Evolutionary conservation across 2,888 invertebrate genomes (phyloP), one percentile per base, ranked within the genome.

Genomic region (Drosophila silvestris): DNA sequence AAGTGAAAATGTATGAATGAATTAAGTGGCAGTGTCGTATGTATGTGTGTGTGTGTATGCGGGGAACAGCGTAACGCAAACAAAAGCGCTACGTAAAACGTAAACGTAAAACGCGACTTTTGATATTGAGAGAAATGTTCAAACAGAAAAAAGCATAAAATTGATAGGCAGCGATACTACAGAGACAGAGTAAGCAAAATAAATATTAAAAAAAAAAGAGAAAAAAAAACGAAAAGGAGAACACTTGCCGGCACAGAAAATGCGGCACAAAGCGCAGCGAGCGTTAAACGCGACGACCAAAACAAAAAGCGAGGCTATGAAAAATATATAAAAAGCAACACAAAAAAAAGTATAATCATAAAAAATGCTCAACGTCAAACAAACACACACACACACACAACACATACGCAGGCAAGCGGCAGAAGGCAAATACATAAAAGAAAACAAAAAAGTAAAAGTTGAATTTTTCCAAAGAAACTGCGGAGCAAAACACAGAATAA

Each of bases 381-480:
- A 22, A 22, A 26, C 26, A 26, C 26, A 26, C 26, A 22, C 70
- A 75, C 68, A 74, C 70, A 69, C 53, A 78, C 66, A 74, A 78
- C 61, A 75, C 60, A 74, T 30, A 37, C 64, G 66, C 63, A 67
- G 35, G 81, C 64, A 79, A 74, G 60, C 74, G 67, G 53, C 68
- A 77, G 81, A 74, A 85, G 78, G 74, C 74, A 82, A 89, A 81
- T 77, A 79, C 79, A 75, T 74, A 74, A 86, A 85, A 79, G 74
- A 85, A 86, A 87, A 81, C 63, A 84, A 87, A 84, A 47, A 90
- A 89, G 91, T 90, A 88, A 88, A 90, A 90, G 91, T 90, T 83
- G 80, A 88, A 90, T 90, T 88, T 90, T 89, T 89, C 91, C 91
- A 87, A 89, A 90, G 89, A 88, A 88, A 81, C 89, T 81, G 83